phyloP scores from a whole-genome alignment of 2,888 invertebrate genomes.

The Callinectes sapidus region DNA sequence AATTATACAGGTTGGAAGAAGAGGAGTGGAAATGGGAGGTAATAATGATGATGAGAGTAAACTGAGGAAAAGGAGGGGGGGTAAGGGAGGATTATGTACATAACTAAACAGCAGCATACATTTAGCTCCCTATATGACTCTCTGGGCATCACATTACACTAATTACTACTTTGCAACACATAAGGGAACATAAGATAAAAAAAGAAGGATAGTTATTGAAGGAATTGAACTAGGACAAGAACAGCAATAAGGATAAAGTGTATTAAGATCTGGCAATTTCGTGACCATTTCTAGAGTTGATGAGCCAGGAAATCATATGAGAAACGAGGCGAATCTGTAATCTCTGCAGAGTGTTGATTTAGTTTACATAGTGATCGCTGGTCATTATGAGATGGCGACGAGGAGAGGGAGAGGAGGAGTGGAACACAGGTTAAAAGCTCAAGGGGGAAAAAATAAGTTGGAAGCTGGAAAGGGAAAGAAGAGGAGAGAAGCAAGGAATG shows the following conservation, averaged over 20 bases:
- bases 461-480: background rate
- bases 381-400: background rate
- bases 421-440: background rate
- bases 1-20: background rate
- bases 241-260: background rate
- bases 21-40: background rate
- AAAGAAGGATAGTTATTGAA: background rate
- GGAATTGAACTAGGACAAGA: background rate
- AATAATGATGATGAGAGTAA: background rate
- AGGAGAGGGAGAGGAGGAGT: background rate
- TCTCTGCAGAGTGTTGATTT: background rate
- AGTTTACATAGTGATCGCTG: background rate
- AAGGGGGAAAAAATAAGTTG: too few relatives aligned
- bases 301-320: background rate
- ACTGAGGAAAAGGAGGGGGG: background rate
- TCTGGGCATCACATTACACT: too few relatives aligned
- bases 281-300: background rate
- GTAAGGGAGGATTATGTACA: background rate
- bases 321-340: background rate
- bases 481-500: background rate
- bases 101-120: background rate
- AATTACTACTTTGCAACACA: too few relatives aligned
- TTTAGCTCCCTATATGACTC: too few relatives aligned
- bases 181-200: background rate
- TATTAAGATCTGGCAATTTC: background rate